Evolutionary conservation across 2,113 vertebrate species (phyloP).

Genomic region (Delphinus delphis): DNA sequence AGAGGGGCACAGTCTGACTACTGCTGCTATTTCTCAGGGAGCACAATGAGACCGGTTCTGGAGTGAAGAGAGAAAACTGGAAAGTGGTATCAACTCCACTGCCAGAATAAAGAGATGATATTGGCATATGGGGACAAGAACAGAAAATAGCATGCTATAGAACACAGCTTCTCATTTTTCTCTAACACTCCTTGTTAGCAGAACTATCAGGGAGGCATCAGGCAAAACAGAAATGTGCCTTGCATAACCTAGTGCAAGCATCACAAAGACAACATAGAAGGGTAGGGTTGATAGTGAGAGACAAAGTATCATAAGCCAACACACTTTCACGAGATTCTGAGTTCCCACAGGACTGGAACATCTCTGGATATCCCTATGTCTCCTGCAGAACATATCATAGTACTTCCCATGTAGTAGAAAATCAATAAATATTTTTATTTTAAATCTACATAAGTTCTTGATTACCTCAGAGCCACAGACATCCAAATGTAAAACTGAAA

Average conservation of each 20-base stretch:
- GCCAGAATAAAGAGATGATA: neutral
- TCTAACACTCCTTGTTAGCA: neutral
- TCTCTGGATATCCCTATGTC: neutral
- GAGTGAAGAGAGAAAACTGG: neutral
- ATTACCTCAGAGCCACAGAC: neutral
- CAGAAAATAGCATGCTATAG: neutral
- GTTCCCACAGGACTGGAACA: neutral
- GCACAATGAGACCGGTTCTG: neutral
- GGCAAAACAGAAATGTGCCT: neutral
- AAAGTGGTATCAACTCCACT: neutral
- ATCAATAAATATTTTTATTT: neutral
- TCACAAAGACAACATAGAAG: neutral
- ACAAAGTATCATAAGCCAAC: neutral
- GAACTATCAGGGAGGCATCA: neutral
- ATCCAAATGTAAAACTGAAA: neutral
- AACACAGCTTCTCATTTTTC: neutral
- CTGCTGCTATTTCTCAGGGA: neutral
- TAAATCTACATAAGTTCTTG: neutral
- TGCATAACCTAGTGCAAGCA: neutral
- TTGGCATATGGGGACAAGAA: neutral
- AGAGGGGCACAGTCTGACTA: accelerated
- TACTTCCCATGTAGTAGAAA: neutral
- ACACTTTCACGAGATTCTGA: neutral
- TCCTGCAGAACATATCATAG: neutral
- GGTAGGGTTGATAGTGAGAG: neutral